A percentile compares a stretch with the other conserved stretches of the same genome.
phyloP scores from a whole-genome alignment of 2,888 invertebrate genomes.

The Apoda limacodes region DNA sequence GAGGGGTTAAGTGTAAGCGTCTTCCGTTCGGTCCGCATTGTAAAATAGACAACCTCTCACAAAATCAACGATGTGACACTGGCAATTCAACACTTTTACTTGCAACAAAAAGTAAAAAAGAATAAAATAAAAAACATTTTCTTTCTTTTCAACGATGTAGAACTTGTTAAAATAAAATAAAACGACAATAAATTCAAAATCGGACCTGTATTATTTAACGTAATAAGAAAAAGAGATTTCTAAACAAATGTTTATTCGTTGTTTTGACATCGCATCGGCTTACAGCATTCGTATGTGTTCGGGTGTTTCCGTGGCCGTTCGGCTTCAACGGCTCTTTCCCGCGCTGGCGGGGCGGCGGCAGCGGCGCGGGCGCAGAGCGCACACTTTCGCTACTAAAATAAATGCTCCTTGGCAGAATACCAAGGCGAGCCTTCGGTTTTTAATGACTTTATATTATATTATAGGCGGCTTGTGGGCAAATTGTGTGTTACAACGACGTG shows the following conservation, averaged over 20 bases:
- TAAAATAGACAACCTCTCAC: constrained; percentile 40
- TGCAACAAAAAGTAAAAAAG: no score
- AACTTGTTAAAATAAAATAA: no score
- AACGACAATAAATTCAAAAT: no score
- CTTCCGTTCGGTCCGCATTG: constrained; percentile 44
- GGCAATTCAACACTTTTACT: no score
- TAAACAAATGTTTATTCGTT: no score
- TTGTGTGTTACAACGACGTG: no score
- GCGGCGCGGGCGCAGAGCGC: constrained; percentile 33
- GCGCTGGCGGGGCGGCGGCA: constrained; percentile 25
- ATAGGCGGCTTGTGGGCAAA: constrained; percentile 45
- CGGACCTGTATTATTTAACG: no score
- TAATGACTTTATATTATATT: constrained; percentile 45
- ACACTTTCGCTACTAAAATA: constrained; percentile 66
- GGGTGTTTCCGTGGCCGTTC: constrained; percentile 45
- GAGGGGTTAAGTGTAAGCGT: constrained; percentile 62
- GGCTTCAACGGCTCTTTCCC: constrained; percentile 60
- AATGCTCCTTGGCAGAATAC: constrained; percentile 64
- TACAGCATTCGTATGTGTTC: constrained; percentile 37
- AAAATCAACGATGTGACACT: constrained; percentile 32
- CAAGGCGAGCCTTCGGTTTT: constrained; percentile 63
- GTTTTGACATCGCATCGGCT: no score
- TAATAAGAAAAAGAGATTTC: no score
- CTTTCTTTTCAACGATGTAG: no score
- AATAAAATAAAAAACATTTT: no score